Conservation (phyloP, 2,888 invertebrate species). For the Teleiodes luculella region DNA sequence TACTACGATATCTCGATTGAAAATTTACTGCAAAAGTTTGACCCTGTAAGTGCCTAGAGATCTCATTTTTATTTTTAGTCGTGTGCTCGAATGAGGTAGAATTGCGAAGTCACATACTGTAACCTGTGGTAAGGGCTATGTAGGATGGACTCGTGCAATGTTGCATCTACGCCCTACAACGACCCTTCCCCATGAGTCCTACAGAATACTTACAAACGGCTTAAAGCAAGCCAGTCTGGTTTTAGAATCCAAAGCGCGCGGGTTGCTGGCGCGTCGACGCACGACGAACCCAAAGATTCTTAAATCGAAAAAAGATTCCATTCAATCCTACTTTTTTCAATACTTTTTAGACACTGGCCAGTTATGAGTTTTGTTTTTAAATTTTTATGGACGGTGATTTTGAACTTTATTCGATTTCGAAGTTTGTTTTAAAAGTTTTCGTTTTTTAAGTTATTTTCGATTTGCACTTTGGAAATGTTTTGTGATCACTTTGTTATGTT, state of each 20-base stretch:
- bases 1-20: conserved; percentile 29
- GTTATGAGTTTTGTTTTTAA: conserved; percentile 42
- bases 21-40: neutral
- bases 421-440: conserved; percentile 56
- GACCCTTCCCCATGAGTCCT: conserved; percentile 77
- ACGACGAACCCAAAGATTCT: conserved; percentile 44
- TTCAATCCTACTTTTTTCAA: conserved; percentile 27
- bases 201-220: conserved; percentile 74
- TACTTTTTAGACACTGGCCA: conserved; percentile 30
- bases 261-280: conserved; percentile 56
- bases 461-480: conserved; percentile 37
- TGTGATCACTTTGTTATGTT: conserved; percentile 56
- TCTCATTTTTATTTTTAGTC: neutral
- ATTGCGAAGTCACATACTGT: conserved; percentile 29
- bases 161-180: conserved; percentile 74
- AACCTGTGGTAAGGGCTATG: conserved; percentile 59
- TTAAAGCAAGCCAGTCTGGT: conserved; percentile 74
- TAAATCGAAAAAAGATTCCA: conserved; percentile 50
- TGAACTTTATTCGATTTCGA: conserved; percentile 45
- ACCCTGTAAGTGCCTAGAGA: too few relatives aligned
- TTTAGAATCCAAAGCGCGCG: conserved; percentile 71
- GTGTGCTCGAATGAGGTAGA: neutral
- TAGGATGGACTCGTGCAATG: conserved; percentile 68
- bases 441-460: conserved; percentile 36
- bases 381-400: conserved; percentile 30